Percentiles rank a stretch among this genome's conserved stretches.
Conservation (phyloP, 2,113 vertebrate species). For the Emydura subglobosa region DNA sequence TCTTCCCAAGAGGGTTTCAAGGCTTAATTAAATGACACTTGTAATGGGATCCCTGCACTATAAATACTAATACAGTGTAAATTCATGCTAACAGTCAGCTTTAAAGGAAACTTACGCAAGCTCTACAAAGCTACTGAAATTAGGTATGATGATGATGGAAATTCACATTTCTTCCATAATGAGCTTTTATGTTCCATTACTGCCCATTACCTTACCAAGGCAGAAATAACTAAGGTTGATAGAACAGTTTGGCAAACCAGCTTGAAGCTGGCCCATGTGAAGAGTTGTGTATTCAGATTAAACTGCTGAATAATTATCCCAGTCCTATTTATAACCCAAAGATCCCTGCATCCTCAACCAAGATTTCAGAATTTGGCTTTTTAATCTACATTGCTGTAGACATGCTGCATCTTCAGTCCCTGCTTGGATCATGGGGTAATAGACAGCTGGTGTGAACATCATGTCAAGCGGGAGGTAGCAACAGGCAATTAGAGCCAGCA, state of each 20-base stretch:
- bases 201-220: not conserved
- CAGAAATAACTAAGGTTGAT: not conserved
- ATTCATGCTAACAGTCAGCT: not conserved
- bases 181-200: not conserved
- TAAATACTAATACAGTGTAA: not conserved
- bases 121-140: not conserved
- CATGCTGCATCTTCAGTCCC: not conserved
- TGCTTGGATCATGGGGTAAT: accelerated
- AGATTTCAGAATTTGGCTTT: not conserved
- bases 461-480: not conserved
- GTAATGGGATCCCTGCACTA: not conserved
- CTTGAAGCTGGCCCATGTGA: accelerated
- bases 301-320: not conserved
- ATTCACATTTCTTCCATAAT: not conserved
- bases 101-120: not conserved
- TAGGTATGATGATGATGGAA: not conserved
- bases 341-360: accelerated
- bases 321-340: not conserved
- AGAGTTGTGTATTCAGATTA: not conserved
- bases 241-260: accelerated
- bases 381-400: accelerated
- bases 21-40: not conserved
- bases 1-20: accelerated
- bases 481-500: not conserved
- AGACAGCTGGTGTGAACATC: not conserved